A percentile compares a stretch with the other conserved stretches of the same genome.
Conservation (phyloP, 92 coral and sea anemone genomes). For the Siderastrea radians region DNA sequence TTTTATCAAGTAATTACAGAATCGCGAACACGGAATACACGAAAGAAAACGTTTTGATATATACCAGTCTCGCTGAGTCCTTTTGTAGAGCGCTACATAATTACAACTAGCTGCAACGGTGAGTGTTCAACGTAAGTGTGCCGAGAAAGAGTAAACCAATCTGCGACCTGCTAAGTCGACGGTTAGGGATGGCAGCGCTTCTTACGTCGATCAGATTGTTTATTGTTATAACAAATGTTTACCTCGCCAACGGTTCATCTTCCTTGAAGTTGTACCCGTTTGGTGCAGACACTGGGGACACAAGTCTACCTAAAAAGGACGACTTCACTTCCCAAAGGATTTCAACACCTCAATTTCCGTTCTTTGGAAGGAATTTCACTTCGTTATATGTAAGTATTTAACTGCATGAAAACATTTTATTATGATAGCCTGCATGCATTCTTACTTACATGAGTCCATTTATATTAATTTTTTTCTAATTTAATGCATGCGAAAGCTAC, state of each 20-base stretch:
- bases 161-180: neutral
- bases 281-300: conserved; percentile 18
- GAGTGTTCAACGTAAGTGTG: neutral
- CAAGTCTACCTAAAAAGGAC: neutral
- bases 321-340: neutral
- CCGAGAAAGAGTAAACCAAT: neutral
- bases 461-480: too few relatives aligned
- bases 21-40: neutral
- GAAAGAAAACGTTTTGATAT: neutral
- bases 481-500: too few relatives aligned
- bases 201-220: neutral
- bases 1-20: neutral
- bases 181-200: neutral
- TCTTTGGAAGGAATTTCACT: conserved; percentile 26
- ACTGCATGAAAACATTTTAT: too few relatives aligned
- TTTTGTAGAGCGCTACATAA: neutral
- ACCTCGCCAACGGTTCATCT: neutral
- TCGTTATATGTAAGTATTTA: conserved; percentile 24
- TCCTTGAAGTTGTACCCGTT: conserved; percentile 24
- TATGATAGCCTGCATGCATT: too few relatives aligned
- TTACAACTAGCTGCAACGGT: neutral
- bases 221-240: neutral
- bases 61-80: neutral
- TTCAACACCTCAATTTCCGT: conserved; percentile 13
- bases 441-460: too few relatives aligned